Evolutionary conservation across 1,140 invertebrate species (phyloP).

Genomic region (Euura lappo): DNA sequence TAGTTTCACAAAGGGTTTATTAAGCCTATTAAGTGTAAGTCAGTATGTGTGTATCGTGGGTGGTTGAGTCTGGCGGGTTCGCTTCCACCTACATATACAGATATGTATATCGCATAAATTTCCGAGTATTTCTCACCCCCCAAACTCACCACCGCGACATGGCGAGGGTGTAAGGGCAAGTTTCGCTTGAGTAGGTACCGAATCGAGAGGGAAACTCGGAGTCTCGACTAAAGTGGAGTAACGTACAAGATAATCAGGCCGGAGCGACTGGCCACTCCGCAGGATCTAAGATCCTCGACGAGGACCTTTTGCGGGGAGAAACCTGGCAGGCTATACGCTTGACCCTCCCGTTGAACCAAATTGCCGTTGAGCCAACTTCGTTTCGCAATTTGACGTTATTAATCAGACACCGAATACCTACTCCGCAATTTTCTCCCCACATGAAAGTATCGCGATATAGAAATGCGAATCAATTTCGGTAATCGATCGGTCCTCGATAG

Average conservation of each 20-base stretch:
- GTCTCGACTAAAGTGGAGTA: neutral
- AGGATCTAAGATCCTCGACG: neutral
- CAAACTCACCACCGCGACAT: neutral
- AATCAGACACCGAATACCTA: no score
- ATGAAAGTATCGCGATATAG: no score
- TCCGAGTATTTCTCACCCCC: neutral
- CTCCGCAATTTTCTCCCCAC: no score
- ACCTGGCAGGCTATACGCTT: neutral
- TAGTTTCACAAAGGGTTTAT: constrained; percentile 41
- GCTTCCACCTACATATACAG: no score
- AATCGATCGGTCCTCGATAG: no score
- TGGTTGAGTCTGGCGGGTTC: neutral
- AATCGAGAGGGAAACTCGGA: neutral
- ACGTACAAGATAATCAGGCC: neutral
- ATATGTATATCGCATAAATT: neutral
- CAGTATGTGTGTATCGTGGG: neutral
- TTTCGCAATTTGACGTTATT: no score
- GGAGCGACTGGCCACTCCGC: neutral
- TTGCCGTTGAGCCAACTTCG: no score
- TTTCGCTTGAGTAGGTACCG: neutral
- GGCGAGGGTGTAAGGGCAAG: neutral
- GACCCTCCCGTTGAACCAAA: no score
- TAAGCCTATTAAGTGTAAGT: constrained; percentile 44
- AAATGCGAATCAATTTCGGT: no score
- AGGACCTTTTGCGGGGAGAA: neutral